phyloP scores from a whole-genome alignment of 2,888 invertebrate genomes.

The Eupelmus urozonus region DNA sequence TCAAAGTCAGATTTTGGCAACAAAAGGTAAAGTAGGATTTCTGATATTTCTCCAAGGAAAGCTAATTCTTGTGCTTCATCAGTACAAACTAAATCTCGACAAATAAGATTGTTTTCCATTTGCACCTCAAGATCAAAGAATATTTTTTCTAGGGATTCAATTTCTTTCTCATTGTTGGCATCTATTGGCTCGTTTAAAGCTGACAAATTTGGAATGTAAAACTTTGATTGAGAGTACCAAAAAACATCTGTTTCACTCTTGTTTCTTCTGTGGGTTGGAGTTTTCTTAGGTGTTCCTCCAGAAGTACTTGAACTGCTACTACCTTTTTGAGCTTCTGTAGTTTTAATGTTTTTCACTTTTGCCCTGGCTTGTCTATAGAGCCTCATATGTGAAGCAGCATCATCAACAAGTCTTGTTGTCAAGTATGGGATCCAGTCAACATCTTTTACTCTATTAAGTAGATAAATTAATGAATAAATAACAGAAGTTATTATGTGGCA shows the following conservation, averaged over 20 bases:
- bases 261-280: slow-evolving; percentile 83
- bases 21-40: slow-evolving; percentile 89
- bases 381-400: slow-evolving; percentile 92
- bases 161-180: slow-evolving; percentile 67
- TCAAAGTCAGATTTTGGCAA: slow-evolving; percentile 91
- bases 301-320: slow-evolving; percentile 73
- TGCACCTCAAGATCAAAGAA: slow-evolving; percentile 94
- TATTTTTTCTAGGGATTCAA: slow-evolving; percentile 82
- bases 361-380: slow-evolving; percentile 89
- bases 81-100: slow-evolving; percentile 89
- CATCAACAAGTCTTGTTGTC: slow-evolving; percentile 92
- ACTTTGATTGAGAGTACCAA: slow-evolving; percentile 84
- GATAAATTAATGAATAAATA: slow-evolving; percentile 5
- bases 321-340: slow-evolving; percentile 68
- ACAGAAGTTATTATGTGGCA: background rate
- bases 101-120: slow-evolving; percentile 88
- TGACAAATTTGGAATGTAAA: slow-evolving; percentile 78
- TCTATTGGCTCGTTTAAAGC: slow-evolving; percentile 72
- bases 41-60: slow-evolving; percentile 89
- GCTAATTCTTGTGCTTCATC: slow-evolving; percentile 84
- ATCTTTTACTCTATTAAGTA: slow-evolving; percentile 83
- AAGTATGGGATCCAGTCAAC: slow-evolving; percentile 94
- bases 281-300: slow-evolving; percentile 75
- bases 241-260: slow-evolving; percentile 86
- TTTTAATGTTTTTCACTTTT: slow-evolving; percentile 69